These are phyloP conservation scores for Yponomeuta cagnagella DNA, from an alignment of 2,888 invertebrate genomes.

Conservation along the genomic window DNA sequence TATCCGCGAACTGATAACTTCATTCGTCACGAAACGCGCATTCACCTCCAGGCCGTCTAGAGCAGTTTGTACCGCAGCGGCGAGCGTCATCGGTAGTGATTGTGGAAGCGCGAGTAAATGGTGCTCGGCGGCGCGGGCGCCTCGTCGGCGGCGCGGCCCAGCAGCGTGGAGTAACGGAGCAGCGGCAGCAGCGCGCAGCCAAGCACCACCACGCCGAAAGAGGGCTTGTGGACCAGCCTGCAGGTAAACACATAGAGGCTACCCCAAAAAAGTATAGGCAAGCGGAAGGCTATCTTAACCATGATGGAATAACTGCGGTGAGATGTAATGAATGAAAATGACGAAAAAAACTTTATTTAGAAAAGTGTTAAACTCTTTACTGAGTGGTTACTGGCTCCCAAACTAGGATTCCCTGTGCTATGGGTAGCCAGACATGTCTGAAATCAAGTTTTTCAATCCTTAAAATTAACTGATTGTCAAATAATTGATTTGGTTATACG, in stretches of 20 bases:
- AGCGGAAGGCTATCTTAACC: not conserved
- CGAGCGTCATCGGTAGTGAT: conserved; percentile 18
- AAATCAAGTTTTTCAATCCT: too few species aligned
- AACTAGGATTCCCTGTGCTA: too few species aligned
- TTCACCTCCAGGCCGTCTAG: not conserved
- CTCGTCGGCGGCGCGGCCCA: conserved; percentile 32
- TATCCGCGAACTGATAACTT: too few species aligned
- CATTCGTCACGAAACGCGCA: not conserved
- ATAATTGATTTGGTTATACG: too few species aligned
- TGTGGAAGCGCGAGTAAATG: conserved; percentile 36
- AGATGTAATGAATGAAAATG: too few species aligned
- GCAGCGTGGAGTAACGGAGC: conserved; percentile 56
- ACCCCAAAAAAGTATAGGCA: not conserved
- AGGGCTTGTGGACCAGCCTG: conserved; percentile 60
- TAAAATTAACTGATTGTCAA: too few species aligned
- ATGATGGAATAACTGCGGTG: too few species aligned
- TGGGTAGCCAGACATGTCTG: too few species aligned
- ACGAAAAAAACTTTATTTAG: too few species aligned
- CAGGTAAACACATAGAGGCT: not conserved
- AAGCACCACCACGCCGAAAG: conserved; percentile 48
- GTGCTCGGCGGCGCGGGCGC: conserved; percentile 24
- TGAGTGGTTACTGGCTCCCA: too few species aligned
- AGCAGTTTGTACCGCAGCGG: not conserved
- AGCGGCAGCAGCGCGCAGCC: conserved; percentile 47
- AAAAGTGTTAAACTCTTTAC: too few species aligned